Evolutionary conservation across 2,113 vertebrate genomes (phyloP), one percentile per base, ranked within the genome.

Genomic region (Mormoops blainvillei): DNA sequence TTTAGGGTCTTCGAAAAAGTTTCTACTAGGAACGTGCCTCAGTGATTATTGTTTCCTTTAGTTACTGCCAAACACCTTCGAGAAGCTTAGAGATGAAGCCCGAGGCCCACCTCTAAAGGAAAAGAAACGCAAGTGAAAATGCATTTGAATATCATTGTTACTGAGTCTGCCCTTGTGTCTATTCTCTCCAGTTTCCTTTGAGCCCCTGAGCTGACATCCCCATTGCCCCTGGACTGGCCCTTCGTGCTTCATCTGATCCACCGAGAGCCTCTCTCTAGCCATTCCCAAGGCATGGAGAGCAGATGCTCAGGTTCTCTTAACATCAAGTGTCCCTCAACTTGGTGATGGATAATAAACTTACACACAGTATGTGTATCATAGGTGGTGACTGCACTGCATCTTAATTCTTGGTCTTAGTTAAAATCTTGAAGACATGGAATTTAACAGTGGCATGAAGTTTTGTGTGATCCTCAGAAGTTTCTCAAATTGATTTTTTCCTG

Each of bases 341-440:
- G 63, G 43, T 54, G 67, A 45, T n/a, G 38, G 31, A 63, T 52
- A 87, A 24, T 9, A 22, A 41, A 33, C 87, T 87, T 61, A 41
- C 2, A 31, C 1, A 15, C 19, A 45, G 65, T 4, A 3, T 38
- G 31, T 6, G 22, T 77, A 10, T 80, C 31, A 10, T 14, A 52
- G 76, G 31, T n/a, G 38, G 19, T 80, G 38, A 77, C 8, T 63
- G 22, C 15, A 11, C 7, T 16, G 18, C 7, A 1, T 54, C 87
- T 82, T 56, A 52, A 68, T 89, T 78, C 33, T 80, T 48, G n/a
- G 45, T 89, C n/a, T 67, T 71, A 73, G 48, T 38, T 95, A 38
- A 78, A 90, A 89, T 70, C 54, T 78, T 87, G 36, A 89, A 56
- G 52, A 80, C 24, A n/a, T 28, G 43, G 76, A 96, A 92, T 94